Evolutionary conservation across 2,797 vertebrate species (phyloP), one percentile per base, ranked within the genome.

Genomic region (Arvicola amphibius): DNA sequence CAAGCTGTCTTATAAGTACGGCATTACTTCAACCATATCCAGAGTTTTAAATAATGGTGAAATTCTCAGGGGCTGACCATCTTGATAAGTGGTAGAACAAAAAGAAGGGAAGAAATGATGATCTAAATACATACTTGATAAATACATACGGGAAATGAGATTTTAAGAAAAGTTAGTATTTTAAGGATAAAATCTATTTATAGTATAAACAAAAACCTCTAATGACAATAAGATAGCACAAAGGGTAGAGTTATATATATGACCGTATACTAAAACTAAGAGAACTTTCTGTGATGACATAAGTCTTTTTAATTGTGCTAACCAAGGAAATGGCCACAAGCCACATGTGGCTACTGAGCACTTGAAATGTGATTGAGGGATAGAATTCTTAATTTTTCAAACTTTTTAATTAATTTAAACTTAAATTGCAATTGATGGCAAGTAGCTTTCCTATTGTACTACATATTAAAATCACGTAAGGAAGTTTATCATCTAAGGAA

Each of bases 11-110:
- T 93, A 93, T 83, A 91, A 95, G 59, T 80, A 94, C 81, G 40
- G 43, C 21, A 34, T 91, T 93, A 90, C n/a, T 96, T 95, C 78
- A 93, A 92, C 16, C 96, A 76, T 78, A 97, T 94, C 89, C 43
- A 83, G 85, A 97, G 63, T 88, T 97, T 97, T 96, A 95, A 97
- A 96, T 85, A 95, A 94, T 88, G 19, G 11, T 86, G 17, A 93
- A 94, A 95, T 61, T 86, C 25, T 87, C 90, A 96, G n/a, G 29
- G 78, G 77, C 32, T 77, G 46, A 88, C 48, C 90, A 94, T 91
- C 37, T 88, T 92, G 96, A 93, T 67, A 94, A 34, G 76, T n/a
- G 25, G 34, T 80, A 89, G 80, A 90, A 43, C 25, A 59, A 91
- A 92, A 81, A 43, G 8, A 14, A 76, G 86, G 81, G 86, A 88